phyloP scores from a whole-genome alignment of 2,113 vertebrate species.

The Peromyscus polionotus region DNA sequence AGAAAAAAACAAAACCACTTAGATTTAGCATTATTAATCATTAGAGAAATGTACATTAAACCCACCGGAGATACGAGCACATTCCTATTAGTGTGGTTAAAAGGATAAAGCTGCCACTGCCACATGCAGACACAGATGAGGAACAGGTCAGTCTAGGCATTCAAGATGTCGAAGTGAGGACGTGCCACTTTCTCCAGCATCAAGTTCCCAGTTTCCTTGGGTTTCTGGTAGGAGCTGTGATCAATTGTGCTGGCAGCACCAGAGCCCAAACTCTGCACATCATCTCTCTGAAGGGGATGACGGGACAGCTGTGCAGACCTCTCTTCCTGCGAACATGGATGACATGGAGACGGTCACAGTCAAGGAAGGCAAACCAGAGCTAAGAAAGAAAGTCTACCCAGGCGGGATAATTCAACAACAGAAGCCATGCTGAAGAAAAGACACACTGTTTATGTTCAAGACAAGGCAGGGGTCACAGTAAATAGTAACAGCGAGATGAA shows the following conservation, averaged over 20 bases:
- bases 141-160: too few species aligned
- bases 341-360: not conserved
- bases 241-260: not conserved
- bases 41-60: conserved; percentile 17
- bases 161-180: not conserved
- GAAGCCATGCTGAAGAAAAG: conserved; percentile 97
- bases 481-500: conserved; percentile 99
- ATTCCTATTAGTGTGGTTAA: not conserved
- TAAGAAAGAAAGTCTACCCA: conserved; percentile 90
- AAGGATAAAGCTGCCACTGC: not conserved
- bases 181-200: not conserved
- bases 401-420: conserved; percentile 98
- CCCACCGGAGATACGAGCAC: not conserved
- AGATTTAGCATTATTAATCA: not conserved
- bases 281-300: not conserved
- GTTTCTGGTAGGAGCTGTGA: not conserved
- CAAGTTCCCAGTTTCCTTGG: not conserved
- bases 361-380: not conserved
- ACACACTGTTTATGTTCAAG: conserved; percentile 98
- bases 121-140: not conserved
- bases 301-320: not conserved
- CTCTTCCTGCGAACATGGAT: not conserved
- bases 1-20: not conserved
- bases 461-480: conserved; percentile 98
- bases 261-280: not conserved